Percentiles rank a stretch among this genome's conserved stretches.
Conservation (phyloP, 2,888 invertebrate genomes). For the Caradrina clavipalpis region DNA sequence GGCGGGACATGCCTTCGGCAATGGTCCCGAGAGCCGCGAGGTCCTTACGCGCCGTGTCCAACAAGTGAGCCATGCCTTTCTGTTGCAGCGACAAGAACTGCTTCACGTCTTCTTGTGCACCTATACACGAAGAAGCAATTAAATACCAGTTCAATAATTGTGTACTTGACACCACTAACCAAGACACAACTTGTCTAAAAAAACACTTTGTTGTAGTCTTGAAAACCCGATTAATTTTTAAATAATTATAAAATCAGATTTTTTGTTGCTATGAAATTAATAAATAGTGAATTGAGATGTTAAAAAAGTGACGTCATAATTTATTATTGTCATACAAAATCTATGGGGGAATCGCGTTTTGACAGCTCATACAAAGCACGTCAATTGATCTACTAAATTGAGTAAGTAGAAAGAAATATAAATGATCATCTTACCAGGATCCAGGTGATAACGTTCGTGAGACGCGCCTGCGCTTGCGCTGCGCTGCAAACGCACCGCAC, state of each 20-base stretch:
- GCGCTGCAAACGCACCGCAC: constrained; percentile 95
- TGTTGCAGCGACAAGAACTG: constrained; percentile 97
- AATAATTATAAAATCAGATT: too few species aligned
- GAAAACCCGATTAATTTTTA: too few species aligned
- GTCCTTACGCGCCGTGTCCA: constrained; percentile 96
- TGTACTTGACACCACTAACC: too few species aligned
- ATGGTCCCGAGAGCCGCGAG: constrained; percentile 94
- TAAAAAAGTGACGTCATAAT: too few species aligned
- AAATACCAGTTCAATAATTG: neutral
- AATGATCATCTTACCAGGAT: constrained; percentile 87
- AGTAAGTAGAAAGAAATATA: neutral
- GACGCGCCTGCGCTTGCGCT: constrained; percentile 91
- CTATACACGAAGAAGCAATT: constrained; percentile 66
- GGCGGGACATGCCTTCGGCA: constrained; percentile 93
- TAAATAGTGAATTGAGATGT: too few species aligned
- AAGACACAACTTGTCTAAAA: too few species aligned
- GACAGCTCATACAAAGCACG: too few species aligned
- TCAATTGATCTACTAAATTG: too few species aligned
- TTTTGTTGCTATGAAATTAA: too few species aligned
- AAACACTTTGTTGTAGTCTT: too few species aligned
- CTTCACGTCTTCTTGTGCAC: constrained; percentile 93
- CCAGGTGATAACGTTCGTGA: constrained; percentile 95
- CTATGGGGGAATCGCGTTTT: too few species aligned
- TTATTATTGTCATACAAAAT: too few species aligned
- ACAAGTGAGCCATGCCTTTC: constrained; percentile 96